Conservation (phyloP, 2,113 vertebrate species). For the Mesocricetus auratus region DNA sequence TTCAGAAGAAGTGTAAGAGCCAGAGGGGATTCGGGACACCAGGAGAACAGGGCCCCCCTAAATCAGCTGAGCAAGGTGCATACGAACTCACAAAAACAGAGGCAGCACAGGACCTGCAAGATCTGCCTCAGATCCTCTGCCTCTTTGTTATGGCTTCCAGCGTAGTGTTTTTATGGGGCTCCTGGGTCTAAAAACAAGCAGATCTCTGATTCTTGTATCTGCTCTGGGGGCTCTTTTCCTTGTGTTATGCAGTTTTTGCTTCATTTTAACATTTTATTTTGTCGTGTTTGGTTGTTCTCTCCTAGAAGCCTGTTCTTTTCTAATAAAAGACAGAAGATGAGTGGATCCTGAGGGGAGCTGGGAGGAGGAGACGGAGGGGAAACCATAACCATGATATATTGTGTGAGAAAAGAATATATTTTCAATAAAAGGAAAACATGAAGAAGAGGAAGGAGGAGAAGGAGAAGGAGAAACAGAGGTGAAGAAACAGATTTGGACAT, state of each 20-base stretch:
- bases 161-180: neutral
- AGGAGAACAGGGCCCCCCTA: neutral
- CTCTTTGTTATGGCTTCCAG: neutral
- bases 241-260: neutral
- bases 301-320: neutral
- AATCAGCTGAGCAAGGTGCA: neutral
- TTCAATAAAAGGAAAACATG: neutral
- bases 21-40: neutral
- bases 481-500: neutral
- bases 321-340: neutral
- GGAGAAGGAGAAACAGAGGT: neutral
- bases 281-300: neutral
- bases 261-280: too few species aligned
- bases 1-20: neutral
- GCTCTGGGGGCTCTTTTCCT: neutral
- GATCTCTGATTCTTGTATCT: neutral
- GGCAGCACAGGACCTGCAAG: neutral
- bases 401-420: neutral
- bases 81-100: neutral
- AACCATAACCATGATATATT: neutral
- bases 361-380: neutral
- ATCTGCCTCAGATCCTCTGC: neutral
- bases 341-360: neutral
- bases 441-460: neutral
- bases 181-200: too few species aligned